phyloP scores from a whole-genome alignment of 2,888 invertebrate genomes.

The Rugalucina vietnamica region DNA sequence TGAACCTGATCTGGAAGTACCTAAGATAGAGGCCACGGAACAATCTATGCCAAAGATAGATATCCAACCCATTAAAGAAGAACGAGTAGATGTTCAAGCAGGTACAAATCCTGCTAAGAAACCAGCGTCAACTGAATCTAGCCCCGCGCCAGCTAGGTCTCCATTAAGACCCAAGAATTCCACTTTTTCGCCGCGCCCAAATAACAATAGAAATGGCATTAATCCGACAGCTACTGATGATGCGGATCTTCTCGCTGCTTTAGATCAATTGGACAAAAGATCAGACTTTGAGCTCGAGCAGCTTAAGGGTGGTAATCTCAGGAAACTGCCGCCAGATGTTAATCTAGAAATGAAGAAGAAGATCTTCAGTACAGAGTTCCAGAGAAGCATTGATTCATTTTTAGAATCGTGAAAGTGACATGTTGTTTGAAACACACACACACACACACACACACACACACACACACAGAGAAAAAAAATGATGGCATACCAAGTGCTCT shows the following conservation, averaged over 20 bases:
- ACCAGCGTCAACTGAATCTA: background rate
- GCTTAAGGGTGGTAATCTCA: conserved; percentile 51
- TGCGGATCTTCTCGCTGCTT: conserved; percentile 32
- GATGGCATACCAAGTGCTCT: too few relatives aligned
- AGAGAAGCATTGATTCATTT: conserved; percentile 50
- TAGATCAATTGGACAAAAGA: conserved; percentile 52
- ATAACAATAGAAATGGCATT: background rate
- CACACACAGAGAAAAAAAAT: too few relatives aligned
- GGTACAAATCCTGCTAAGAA: background rate
- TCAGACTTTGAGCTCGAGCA: conserved; percentile 58
- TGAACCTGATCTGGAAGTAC: background rate
- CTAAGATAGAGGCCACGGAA: background rate
- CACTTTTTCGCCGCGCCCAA: background rate
- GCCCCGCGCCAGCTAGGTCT: background rate
- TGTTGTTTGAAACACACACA: too few relatives aligned
- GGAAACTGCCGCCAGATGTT: conserved; percentile 53
- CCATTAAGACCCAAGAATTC: background rate
- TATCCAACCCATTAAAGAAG: background rate
- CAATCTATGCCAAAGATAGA: background rate
- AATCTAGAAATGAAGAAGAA: conserved; percentile 58
- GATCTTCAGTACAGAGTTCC: conserved; percentile 59
- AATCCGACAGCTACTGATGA: conserved; percentile 29
- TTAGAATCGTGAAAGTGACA: conserved; percentile 34
- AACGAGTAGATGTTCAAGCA: background rate
- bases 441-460: too few relatives aligned